A percentile compares a stretch with the other conserved stretches of the same genome.
These are phyloP conservation scores for Xylocampa areola DNA, from an alignment of 2,888 invertebrate genomes.

Conservation along the genomic window DNA sequence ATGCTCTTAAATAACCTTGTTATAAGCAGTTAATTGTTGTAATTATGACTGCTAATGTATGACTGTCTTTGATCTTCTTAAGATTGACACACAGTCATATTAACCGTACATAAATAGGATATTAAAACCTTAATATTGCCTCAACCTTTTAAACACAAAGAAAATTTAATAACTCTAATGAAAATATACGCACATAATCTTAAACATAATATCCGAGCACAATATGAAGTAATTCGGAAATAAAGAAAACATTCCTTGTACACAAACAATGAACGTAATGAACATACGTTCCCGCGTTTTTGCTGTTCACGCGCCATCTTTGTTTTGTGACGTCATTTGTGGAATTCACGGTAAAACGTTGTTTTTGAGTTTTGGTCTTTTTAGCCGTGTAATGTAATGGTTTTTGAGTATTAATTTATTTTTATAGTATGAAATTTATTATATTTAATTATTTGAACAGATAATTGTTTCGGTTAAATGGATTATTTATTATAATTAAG, in stretches of 20 bases:
- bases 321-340: constrained; percentile 35
- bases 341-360: constrained; percentile 18
- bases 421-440: neutral
- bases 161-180: constrained; percentile 11
- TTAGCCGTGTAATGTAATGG: constrained; percentile 1
- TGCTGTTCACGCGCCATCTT: constrained; percentile 50
- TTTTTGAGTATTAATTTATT: neutral
- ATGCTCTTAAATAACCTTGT: no score
- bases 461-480: no score
- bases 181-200: constrained; percentile 16
- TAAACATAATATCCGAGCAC: constrained; percentile 16
- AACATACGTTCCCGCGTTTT: constrained; percentile 33
- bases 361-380: constrained; percentile 15
- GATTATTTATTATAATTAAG: no score
- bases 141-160: neutral
- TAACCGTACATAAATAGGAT: no score
- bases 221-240: constrained; percentile 37
- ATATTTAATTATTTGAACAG: no score
- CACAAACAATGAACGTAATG: constrained; percentile 35
- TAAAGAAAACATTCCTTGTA: constrained; percentile 38
- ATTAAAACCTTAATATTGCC: no score
- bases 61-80: no score
- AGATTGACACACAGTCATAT: no score
- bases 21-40: no score
- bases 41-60: no score